Evolutionary conservation across 1,140 invertebrate species (phyloP).

Genomic region (Caerostris extrusa): DNA sequence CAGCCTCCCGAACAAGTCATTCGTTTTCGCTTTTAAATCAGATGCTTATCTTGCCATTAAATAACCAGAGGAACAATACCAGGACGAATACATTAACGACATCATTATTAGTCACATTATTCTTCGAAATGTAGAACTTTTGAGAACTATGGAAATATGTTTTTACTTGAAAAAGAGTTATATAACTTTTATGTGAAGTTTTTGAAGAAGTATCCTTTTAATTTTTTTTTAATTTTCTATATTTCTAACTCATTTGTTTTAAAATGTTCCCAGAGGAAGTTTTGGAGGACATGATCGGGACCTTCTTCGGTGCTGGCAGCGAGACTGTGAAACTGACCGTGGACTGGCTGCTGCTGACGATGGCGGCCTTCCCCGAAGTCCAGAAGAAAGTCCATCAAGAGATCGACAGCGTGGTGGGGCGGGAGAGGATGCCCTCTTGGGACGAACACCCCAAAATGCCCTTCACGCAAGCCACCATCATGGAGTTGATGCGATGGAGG

Average conservation of each 20-base stretch:
- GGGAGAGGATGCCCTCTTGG: slow-evolving; percentile 74
- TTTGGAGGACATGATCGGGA: slow-evolving; percentile 68
- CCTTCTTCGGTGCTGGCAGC: slow-evolving; percentile 79
- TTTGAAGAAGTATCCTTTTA: neutral
- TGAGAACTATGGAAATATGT: no score
- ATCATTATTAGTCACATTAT: no score
- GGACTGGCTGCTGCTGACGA: slow-evolving; percentile 78
- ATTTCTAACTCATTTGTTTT: neutral
- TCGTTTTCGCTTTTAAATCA: no score
- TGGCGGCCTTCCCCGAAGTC: slow-evolving; percentile 78
- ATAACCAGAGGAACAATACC: no score
- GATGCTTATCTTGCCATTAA: no score
- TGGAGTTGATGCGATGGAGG: slow-evolving; percentile 78
- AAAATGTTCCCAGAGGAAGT: slow-evolving; percentile 65
- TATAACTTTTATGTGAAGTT: no score
- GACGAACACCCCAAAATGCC: slow-evolving; percentile 77
- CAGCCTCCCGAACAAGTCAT: neutral
- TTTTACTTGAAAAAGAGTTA: no score
- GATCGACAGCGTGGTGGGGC: slow-evolving; percentile 79
- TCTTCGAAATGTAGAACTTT: no score
- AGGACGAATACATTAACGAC: no score
- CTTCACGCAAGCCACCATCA: slow-evolving; percentile 78
- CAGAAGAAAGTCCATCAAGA: slow-evolving; percentile 79
- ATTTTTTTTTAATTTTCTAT: neutral
- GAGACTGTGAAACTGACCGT: slow-evolving; percentile 79